Percentiles rank a stretch among this genome's conserved stretches.
phyloP scores from a whole-genome alignment of 1,140 invertebrate genomes.

The Bombus fervidus region DNA sequence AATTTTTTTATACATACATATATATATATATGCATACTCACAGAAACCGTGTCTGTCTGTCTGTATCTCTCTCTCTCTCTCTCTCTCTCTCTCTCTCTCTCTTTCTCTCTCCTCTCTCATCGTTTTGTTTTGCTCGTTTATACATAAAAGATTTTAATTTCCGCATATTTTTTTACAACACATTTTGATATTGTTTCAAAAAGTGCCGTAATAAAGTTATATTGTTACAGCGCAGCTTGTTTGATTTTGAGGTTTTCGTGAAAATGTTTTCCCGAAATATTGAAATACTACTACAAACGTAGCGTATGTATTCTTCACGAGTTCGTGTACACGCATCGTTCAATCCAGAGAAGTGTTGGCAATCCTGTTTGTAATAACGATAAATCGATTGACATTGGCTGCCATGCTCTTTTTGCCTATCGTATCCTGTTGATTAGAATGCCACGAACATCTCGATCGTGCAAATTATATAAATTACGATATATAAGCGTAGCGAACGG shows the following conservation, averaged over 20 bases:
- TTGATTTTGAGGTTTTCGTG: background rate
- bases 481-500: background rate
- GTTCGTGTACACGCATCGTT: background rate
- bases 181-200: background rate
- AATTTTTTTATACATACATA: too few species aligned
- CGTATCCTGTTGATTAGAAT: background rate
- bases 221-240: background rate
- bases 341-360: background rate
- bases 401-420: background rate
- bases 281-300: background rate
- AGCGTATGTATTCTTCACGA: background rate
- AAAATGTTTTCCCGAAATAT: conserved; percentile 10
- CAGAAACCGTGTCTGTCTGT: too few species aligned
- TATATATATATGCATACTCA: too few species aligned
- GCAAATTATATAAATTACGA: background rate
- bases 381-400: background rate
- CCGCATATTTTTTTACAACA: background rate
- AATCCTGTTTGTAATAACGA: background rate
- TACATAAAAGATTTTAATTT: background rate
- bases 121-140: background rate
- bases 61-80: too few species aligned
- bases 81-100: too few species aligned
- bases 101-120: too few species aligned
- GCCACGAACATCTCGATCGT: background rate
- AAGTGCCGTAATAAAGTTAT: conserved; percentile 16